Evolutionary conservation across 2,113 vertebrate species (phyloP), one percentile per base, ranked within the genome.

Genomic region (Halcyon senegalensis): DNA sequence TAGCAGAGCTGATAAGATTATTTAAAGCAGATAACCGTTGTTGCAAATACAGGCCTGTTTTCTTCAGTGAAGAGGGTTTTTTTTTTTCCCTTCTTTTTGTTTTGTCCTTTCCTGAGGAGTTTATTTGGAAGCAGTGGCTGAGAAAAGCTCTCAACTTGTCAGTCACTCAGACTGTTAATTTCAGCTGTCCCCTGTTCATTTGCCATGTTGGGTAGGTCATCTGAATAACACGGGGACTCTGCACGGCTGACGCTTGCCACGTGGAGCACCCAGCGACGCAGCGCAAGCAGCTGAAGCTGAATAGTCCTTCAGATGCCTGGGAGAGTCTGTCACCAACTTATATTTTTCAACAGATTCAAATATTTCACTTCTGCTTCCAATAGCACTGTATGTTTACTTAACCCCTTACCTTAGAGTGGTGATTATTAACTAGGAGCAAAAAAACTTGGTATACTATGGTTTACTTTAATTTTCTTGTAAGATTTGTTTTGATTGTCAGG

Each of bases 141-240:
- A 90, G 69, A 58, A 88, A 64, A 89, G 7, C 75, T 93, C 77
- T 19, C 13, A 72, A 31, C 60, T 35, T 68, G 44, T 76, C 87
- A 69, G 87, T 79, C 69, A 18, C 14, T 69, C 19, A 20, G 0
- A 28, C 39, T 44, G 77, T 63, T 48, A 17, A 14, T n/a, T 79
- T 76, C 91, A 96, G 93, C 94, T 94, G 81, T 89, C 63, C 84
- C 62, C 62, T 48, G 69, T 10, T 79, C 0, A 0, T 59, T 62
- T 33, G 41, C 59, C 55, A 90, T 37, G 84, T 62, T 0, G 70
- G 75, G 53, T 37, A 94, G 94, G 95, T 95, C 84, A 85, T 44
- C 62, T 67, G 91, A 87, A 95, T 91, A 18, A 91, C 95, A 82
- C 0, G 0, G 41, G 37, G 83, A 44, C 78, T 55, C 53, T 19